Evolutionary conservation across 2,797 vertebrate genomes (phyloP).

Genomic region (Eulemur albifrons): DNA sequence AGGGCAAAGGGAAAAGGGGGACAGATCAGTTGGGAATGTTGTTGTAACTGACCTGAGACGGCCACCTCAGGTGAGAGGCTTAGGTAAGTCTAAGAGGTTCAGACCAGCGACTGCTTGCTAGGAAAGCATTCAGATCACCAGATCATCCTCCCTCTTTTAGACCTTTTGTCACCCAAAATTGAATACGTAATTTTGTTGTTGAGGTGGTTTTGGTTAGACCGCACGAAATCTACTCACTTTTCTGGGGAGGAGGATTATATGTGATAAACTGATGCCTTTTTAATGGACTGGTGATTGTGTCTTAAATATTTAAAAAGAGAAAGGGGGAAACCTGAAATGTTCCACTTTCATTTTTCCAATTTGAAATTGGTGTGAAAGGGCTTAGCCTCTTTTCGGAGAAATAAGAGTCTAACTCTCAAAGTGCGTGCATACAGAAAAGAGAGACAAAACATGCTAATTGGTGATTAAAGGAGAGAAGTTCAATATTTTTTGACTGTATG

Average conservation of each 20-base stretch:
- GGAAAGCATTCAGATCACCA: background rate
- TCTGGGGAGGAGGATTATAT: background rate
- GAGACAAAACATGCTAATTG: constrained; percentile 60
- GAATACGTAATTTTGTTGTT: background rate
- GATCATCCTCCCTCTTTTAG: background rate
- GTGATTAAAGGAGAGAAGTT: constrained; percentile 54
- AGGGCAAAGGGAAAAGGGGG: background rate
- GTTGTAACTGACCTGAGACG: background rate
- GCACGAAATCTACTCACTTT: background rate
- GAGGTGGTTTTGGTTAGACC: constrained; percentile 31
- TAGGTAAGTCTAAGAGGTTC: background rate
- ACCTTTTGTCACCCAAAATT: background rate
- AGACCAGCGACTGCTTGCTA: background rate
- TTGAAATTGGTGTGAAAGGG: background rate
- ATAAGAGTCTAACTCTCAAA: background rate
- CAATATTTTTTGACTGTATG: constrained; percentile 35
- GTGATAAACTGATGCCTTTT: constrained; percentile 22
- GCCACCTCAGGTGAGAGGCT: background rate
- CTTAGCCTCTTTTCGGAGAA: constrained; percentile 24
- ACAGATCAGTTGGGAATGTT: background rate
- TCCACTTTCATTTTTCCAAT: background rate
- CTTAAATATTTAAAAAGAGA: constrained; percentile 60
- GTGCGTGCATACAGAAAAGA: background rate
- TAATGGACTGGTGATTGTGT: background rate
- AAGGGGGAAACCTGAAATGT: background rate